Base-by-base conservation (phyloP, 2,888 invertebrate species). In the Andrena bicolor region DNA sequence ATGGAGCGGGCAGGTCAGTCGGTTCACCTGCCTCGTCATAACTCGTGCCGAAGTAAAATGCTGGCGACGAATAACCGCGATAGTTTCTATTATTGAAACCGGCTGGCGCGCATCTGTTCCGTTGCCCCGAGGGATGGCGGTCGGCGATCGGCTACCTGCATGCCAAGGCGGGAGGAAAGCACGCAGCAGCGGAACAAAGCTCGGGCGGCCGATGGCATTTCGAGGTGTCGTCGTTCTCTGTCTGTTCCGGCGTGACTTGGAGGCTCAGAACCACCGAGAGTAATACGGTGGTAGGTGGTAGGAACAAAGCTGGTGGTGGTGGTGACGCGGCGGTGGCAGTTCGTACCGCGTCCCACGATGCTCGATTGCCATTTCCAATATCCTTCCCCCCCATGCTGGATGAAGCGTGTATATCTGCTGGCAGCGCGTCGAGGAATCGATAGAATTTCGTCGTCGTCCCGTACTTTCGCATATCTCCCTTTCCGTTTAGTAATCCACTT, bases 341-440 rank as follows among this genome's bases (percentile, higher is more conserved):
- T 73, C 80, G 68, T 82, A 83, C 76, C 82, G 58, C 66, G 77
- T 82, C 69, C 79, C 70, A 64, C 74, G 69, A 72, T 76, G 76
- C 81, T 78, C 85, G 83, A 90, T 90, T 86, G 89, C 88, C 86
- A 78, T 90, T 89, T 88, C 85, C 87, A 87, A 86, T 90, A 89
- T 88, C 87, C 74, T 83, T 76, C 58, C 73, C 58, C 73, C 51
- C 68, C 56, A 0, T 30, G 75, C 41, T 28, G 65, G 72, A 69
- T 26, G 69, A 30, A 26, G 23, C 58, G 32, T 58, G 82, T 74
- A 71, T 76, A 84, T 72, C 68, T 51, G 65, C 63, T 20, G 65
- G 26, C 64, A 68, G 58, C 65, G 70, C 76, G 72, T 65, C 69
- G 81, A 35, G 65, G 73, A 76, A 76, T 83, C 86, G 76, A 86